Base-by-base conservation (phyloP, 2,113 vertebrate genomes). In the Brienomyrus longianalis region DNA sequence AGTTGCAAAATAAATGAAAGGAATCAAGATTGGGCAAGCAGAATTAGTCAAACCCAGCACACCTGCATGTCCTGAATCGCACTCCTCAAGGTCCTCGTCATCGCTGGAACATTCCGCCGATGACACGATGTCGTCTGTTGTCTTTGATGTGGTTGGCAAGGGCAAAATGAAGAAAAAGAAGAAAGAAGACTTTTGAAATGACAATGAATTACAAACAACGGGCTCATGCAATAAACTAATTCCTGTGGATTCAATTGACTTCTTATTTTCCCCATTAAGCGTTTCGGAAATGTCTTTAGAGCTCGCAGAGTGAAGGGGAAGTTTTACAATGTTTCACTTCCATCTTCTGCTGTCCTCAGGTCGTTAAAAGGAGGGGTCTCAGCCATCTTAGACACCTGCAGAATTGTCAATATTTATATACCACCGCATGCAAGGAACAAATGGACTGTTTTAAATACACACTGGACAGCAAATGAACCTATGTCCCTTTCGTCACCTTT, bases 51-150 rank as follows among this genome's bases (percentile, higher is more conserved):
- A 97, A 98, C 96, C 96, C 96, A 97, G 97, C 98, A 97, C 98
- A 99, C 98, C 98, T 99, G 97, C 96, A 47, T 95, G 95, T 96
- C 97, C 98, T 0, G 97, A 97, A 52, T 99, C 98, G 94, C 98
- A 99, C 95, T 99, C 98, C 89, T 98, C 97, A 92, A 99, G 96
- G 95, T 99, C 98, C 96, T 99, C 98, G 87, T 99, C 98, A 59
- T 99, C 98, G 48, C 98, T 99, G 93, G 98, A 98, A 95, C 98
- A 99, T 94, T 99, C 98, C 6, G 98, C 98, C 45, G 98, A 99
- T 10, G 98, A 98, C 88, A 99, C 98, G 0, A 99, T 97, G 94
- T 99, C 98, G 93, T 99, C 98, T 70, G 98, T 99, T 39, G 97
- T 98, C 97, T 99, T 95, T 54, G 21, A 19, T 70, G 70, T 70